These are phyloP conservation scores for Drosophila koepferae DNA, from an alignment of 2,888 invertebrate species.

Conservation along the genomic window DNA sequence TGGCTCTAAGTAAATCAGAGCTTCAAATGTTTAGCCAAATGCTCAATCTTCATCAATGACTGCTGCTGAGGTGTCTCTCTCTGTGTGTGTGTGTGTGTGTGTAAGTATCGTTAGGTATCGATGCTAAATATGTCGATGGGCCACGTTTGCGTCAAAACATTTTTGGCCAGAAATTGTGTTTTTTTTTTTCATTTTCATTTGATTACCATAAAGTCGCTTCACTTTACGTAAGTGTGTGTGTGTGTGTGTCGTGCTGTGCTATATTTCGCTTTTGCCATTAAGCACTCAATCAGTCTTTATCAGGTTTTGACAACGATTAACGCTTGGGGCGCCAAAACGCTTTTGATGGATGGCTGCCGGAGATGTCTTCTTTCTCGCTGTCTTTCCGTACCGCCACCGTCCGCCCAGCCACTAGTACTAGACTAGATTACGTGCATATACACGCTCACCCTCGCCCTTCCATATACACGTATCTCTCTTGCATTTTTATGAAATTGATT, in stretches of 20 bases:
- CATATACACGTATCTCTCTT: slow-evolving; percentile 34
- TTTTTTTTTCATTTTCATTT: slow-evolving; percentile 30
- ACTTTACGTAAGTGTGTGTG: slow-evolving; percentile 17
- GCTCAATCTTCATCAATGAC: slow-evolving; percentile 73
- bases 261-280: slow-evolving; percentile 67
- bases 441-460: neutral
- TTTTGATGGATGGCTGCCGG: slow-evolving; percentile 74
- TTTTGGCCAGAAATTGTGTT: slow-evolving; percentile 43
- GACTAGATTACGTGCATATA: slow-evolving; percentile 21
- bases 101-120: slow-evolving; percentile 11
- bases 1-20: slow-evolving; percentile 62
- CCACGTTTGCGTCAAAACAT: slow-evolving; percentile 28
- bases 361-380: slow-evolving; percentile 40
- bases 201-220: slow-evolving; percentile 68
- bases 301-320: slow-evolving; percentile 81
- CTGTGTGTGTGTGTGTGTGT: neutral
- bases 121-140: slow-evolving; percentile 29
- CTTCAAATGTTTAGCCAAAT: slow-evolving; percentile 40
- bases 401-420: neutral
- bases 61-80: neutral
- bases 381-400: neutral
- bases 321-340: slow-evolving; percentile 74
- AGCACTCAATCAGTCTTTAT: slow-evolving; percentile 82
- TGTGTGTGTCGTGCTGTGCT: slow-evolving; percentile 23
- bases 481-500: slow-evolving; percentile 70